Evolutionary conservation across 1,140 invertebrate genomes (phyloP).

Genomic region (Notospermus geniculatus): DNA sequence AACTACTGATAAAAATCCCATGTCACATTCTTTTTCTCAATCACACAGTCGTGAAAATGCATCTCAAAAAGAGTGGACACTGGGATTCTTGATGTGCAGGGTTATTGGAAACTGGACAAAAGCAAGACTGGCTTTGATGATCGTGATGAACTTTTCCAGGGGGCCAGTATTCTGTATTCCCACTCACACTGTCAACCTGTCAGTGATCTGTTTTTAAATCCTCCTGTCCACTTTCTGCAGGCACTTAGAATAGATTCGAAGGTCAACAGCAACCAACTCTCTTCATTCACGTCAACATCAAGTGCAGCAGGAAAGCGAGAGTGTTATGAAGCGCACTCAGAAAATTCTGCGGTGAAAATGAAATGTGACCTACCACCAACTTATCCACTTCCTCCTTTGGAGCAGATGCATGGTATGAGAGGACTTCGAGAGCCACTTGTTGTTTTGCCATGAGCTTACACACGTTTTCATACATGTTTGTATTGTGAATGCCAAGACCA

Average conservation of each 20-base stretch:
- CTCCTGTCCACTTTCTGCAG: neutral
- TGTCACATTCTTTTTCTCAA: too few relatives aligned
- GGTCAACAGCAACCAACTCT: too few relatives aligned
- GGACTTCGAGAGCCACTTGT: constrained; percentile 89
- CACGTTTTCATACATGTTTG: constrained; percentile 86
- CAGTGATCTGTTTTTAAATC: too few relatives aligned
- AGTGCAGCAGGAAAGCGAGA: neutral
- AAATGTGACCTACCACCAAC: constrained; percentile 51
- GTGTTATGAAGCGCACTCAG: neutral
- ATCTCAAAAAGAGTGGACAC: too few relatives aligned
- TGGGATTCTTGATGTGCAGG: too few relatives aligned
- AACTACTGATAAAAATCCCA: too few relatives aligned
- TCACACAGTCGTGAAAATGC: too few relatives aligned
- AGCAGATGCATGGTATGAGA: constrained; percentile 94
- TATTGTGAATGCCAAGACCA: constrained; percentile 93
- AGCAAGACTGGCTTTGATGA: too few relatives aligned
- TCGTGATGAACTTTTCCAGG: too few relatives aligned
- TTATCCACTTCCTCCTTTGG: constrained; percentile 78
- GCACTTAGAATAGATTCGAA: neutral
- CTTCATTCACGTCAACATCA: neutral
- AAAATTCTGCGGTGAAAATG: neutral
- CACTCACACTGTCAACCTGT: too few relatives aligned
- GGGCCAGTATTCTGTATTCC: too few relatives aligned
- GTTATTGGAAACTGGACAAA: too few relatives aligned
- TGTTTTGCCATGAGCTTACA: constrained; percentile 89